phyloP scores from a whole-genome alignment of 2,113 vertebrate species.

The Bungarus multicinctus region DNA sequence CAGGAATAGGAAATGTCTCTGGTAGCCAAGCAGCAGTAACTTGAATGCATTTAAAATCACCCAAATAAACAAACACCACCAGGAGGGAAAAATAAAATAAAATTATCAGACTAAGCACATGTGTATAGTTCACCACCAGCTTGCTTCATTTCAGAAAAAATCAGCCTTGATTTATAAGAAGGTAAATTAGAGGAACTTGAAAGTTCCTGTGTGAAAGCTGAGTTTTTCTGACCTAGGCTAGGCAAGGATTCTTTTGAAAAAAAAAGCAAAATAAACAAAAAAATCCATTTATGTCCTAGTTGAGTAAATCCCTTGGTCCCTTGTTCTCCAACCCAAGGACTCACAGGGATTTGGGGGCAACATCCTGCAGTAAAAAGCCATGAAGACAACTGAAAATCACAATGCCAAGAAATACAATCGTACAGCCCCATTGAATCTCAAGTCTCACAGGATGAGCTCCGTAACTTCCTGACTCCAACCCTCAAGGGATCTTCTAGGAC shows the following conservation, averaged over 20 bases:
- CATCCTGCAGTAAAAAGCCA: neutral
- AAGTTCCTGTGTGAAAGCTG: neutral
- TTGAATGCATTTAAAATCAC: constrained; percentile 43
- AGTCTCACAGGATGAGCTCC: neutral
- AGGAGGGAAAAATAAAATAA: neutral
- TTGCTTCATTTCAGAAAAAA: neutral
- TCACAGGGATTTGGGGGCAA: neutral
- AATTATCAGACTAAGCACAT: neutral
- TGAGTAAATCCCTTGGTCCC: neutral
- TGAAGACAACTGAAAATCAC: neutral
- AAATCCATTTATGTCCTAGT: neutral
- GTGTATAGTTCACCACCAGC: neutral
- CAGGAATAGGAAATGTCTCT: constrained; percentile 18
- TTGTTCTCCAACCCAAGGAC: neutral
- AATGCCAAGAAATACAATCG: neutral
- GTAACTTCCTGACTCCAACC: neutral
- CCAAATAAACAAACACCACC: constrained; percentile 33
- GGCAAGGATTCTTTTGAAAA: neutral
- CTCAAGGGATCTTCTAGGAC: neutral
- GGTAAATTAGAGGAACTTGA: neutral
- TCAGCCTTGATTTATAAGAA: neutral
- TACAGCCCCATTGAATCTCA: neutral
- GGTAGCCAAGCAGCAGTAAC: constrained; percentile 2
- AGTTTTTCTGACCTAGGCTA: neutral
- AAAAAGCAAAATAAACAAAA: neutral